These are phyloP conservation scores for Mola mola DNA, from an alignment of 2,113 vertebrate genomes.

Conservation along the genomic window DNA sequence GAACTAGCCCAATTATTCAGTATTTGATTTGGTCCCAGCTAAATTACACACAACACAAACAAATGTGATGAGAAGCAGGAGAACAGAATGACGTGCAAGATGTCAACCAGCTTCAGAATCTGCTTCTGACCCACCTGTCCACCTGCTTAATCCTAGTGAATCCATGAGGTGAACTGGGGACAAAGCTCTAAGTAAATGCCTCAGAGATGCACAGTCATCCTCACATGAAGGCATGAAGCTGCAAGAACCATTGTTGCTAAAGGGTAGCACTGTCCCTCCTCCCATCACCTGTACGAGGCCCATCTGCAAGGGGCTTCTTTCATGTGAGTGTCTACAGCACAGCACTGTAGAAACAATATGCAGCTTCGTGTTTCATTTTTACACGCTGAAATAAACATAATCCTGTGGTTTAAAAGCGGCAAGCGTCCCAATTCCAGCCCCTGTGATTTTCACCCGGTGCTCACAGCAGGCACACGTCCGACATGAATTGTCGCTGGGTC, in stretches of 20 bases:
- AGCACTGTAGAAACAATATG: slow-evolving; percentile 13
- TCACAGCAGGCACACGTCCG: slow-evolving; percentile 12
- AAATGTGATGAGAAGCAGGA: neutral
- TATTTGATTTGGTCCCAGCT: no score
- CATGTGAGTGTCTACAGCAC: slow-evolving; percentile 23
- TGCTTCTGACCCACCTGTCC: slow-evolving; percentile 21
- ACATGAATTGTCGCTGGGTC: slow-evolving; percentile 17
- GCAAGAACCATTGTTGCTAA: slow-evolving; percentile 1
- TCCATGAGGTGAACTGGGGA: slow-evolving; percentile 25
- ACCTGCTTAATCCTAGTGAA: slow-evolving; percentile 2
- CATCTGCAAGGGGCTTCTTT: slow-evolving; percentile 16
- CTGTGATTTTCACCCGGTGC: neutral
- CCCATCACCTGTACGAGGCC: neutral
- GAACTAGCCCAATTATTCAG: no score
- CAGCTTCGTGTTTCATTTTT: slow-evolving; percentile 1
- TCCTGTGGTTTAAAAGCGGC: slow-evolving; percentile 33
- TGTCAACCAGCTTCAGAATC: slow-evolving; percentile 24
- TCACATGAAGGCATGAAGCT: slow-evolving; percentile 20
- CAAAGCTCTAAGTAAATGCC: slow-evolving; percentile 37
- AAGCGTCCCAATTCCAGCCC: neutral
- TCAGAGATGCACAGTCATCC: slow-evolving; percentile 40
- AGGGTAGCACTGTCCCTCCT: slow-evolving; percentile 7
- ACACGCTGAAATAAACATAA: slow-evolving; percentile 1
- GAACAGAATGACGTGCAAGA: no score
- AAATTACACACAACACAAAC: no score